Evolutionary conservation across 92 coral and sea anemone genomes (phyloP), one percentile per base, ranked within the genome.

Genomic region (Porites cylindrica): DNA sequence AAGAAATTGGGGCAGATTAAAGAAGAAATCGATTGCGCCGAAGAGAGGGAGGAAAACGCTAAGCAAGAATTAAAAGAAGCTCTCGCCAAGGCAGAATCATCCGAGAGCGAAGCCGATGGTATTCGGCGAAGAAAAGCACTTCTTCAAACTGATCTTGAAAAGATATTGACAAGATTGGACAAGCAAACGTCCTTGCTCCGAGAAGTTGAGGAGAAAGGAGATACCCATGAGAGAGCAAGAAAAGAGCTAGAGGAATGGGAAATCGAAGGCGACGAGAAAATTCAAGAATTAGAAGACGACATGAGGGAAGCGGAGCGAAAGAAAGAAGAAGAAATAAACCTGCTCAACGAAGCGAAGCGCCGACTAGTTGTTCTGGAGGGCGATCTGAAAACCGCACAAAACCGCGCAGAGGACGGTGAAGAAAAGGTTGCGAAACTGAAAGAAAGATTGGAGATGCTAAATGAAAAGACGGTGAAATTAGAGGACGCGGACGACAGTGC

Each of bases 191-290:
- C 72, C 1, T 93, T 58, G 66, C 70, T 88, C 32, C 85, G 43
- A 13, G 19, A 24, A 8, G 92, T 88, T 19, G 78, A 75, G 17
- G 54, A 75, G 69, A 91, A 91, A 50, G 96, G 97, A 6, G 77
- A 68, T 17, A 79, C 73, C 21, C 91, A 95, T 9, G 99, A 97
- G 75, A 72, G 64, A 51, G 90, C 67, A 8, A 79, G 99, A 10
- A 92, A 86, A 53, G 94, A 91, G 38, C 66, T 97, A 77, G 99
- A 97, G 65, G 98, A 93, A 50, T 67, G 23, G 20, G 99, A 97
- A 77, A 81, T 91, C 51, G 97, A 95, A 75, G 98, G 92, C 1
- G 99, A 97, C 63, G 98, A 97, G 92, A 90, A 84, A 79, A 79
- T 95, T 1, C 83, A 70, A 53, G 75, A 83, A 2, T 65, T 88